A percentile compares a stretch with the other conserved stretches of the same genome.
phyloP scores from a whole-genome alignment of 2,113 vertebrate genomes.

The Chiloscyllium plagiosum region DNA sequence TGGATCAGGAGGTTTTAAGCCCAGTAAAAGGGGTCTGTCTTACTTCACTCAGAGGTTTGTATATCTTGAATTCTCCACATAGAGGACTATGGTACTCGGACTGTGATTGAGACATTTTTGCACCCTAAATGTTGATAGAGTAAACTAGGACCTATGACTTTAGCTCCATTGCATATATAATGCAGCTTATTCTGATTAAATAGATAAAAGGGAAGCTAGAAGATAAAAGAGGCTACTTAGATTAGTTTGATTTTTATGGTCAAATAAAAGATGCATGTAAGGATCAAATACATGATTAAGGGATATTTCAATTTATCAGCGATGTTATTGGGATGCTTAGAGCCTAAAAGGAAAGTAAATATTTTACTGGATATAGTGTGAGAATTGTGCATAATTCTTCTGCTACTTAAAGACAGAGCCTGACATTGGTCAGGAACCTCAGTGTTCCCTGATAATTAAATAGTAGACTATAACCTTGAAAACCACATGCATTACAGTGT shows the following conservation, averaged over 20 bases:
- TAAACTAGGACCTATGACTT: background rate
- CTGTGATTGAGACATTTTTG: background rate
- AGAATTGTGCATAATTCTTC: background rate
- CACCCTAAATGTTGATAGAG: background rate
- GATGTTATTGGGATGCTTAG: background rate
- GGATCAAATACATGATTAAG: background rate
- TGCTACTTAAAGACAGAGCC: background rate
- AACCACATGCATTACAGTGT: background rate
- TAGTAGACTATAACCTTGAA: background rate
- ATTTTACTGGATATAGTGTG: background rate
- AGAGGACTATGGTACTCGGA: background rate
- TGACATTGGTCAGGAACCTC: background rate
- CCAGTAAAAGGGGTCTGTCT: background rate
- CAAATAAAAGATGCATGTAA: background rate
- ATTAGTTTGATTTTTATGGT: background rate
- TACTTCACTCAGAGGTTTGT: too few species aligned
- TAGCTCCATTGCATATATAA: background rate
- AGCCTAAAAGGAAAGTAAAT: background rate
- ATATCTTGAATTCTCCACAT: too few species aligned
- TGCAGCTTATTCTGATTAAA: background rate
- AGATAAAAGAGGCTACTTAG: background rate
- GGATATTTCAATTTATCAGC: background rate
- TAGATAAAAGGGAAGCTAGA: background rate
- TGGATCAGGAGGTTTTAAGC: background rate
- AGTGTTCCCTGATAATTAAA: background rate